Base-by-base conservation (phyloP, 2,113 vertebrate species). In the Poicephalus gulielmi region DNA sequence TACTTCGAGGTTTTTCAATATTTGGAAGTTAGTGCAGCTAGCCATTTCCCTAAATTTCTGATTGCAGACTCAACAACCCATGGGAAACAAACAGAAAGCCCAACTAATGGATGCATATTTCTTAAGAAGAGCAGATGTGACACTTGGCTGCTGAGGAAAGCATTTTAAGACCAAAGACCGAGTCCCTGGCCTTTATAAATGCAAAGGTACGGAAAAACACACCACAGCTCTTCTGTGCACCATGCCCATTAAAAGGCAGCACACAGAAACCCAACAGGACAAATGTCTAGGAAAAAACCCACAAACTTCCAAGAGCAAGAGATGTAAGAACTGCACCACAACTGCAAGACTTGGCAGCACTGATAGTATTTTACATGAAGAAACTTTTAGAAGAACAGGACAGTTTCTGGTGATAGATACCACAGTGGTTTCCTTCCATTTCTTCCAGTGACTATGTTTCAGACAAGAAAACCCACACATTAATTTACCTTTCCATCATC, bases 21-120 rank as follows among this genome's bases (percentile, higher is more conserved):
- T 79, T 68, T 87, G 81, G 62, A 87, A 92, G 30, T 77, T 87
- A 62, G 52, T 24, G 44, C 70, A 85, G 89, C 24, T 57, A 87
- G 74, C 44, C 52, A 4, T 76, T 80, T 57, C 69, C 83, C 49
- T 95, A 91, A 76, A 94, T 95, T 95, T 87, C 78, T 73, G 79
- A 85, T 88, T 94, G 76, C 74, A 85, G 70, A 50, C 59, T 91
- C 74, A 87, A 92, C 33, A 86, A 41, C 33, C 86, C 22, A 0
- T 78, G 62, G 39, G 37, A 92, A 47, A 88, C 4, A 22, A 71
- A 64, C 20, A 52, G 70, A 78, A 88, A 69, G 64, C n/a, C 80
- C 53, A 52, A 49, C 20, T 82, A 73, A 82, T 39, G 6, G 8
- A 64, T 22, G 27, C 3, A 7, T 68, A 69, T 64, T 94, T 85